phyloP scores from a whole-genome alignment of 2,888 invertebrate genomes.

The Hirudinaria manillensis region DNA sequence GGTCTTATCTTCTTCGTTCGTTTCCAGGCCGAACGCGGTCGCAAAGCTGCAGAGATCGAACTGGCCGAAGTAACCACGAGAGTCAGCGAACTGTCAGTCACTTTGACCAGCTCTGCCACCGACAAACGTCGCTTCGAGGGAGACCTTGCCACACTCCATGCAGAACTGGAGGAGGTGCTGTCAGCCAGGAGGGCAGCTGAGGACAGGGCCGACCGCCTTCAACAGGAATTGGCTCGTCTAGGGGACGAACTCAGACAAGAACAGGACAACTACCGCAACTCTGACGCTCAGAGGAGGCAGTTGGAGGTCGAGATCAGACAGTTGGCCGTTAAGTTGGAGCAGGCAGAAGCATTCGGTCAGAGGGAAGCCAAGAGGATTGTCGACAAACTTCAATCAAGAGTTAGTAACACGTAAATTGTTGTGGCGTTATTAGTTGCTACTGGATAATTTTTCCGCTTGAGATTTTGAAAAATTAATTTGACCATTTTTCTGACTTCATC shows the following conservation, averaged over 20 bases:
- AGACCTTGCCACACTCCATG: conserved; percentile 78
- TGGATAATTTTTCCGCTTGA: background rate
- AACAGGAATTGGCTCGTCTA: conserved; percentile 48
- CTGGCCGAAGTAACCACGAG: conserved; percentile 84
- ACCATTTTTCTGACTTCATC: background rate
- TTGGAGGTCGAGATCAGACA: conserved; percentile 55
- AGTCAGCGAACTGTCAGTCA: conserved; percentile 86
- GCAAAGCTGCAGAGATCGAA: conserved; percentile 57
- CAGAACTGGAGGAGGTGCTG: conserved; percentile 89
- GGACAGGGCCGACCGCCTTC: conserved; percentile 41
- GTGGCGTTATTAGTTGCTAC: background rate
- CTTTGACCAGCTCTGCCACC: conserved; percentile 89
- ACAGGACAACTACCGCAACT: conserved; percentile 55
- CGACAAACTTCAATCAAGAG: conserved; percentile 52
- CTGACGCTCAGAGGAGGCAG: conserved; percentile 53
- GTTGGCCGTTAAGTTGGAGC: conserved; percentile 53
- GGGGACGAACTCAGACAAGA: conserved; percentile 53
- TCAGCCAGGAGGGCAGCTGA: conserved; percentile 47
- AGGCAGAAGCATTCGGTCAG: conserved; percentile 54
- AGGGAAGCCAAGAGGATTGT: conserved; percentile 54
- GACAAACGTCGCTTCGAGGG: conserved; percentile 91
- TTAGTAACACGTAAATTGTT: conserved; percentile 40
- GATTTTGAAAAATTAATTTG: background rate
- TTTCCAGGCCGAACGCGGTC: conserved; percentile 51
- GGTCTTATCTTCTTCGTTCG: too few relatives aligned